Evolutionary conservation across 2,797 vertebrate species (phyloP).

Genomic region (Rhadinocentrus ornatus): DNA sequence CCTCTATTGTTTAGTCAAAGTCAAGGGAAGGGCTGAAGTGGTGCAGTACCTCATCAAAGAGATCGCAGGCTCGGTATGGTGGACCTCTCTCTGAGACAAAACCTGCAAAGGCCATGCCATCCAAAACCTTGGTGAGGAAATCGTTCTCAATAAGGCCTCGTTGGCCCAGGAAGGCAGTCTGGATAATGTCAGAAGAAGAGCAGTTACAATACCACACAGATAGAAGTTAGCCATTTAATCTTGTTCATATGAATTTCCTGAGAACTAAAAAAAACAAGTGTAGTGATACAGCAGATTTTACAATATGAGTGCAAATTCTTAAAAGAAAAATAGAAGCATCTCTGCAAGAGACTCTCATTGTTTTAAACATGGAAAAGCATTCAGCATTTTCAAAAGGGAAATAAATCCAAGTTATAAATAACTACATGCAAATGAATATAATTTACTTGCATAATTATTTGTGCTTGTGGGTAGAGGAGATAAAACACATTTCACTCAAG

Average conservation of each 20-base stretch:
- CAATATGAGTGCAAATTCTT: constrained; percentile 30
- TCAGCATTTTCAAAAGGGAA: constrained; percentile 34
- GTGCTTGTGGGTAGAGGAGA: constrained; percentile 56
- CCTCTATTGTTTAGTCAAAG: background rate
- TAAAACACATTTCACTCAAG: constrained; percentile 62
- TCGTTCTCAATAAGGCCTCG: constrained; percentile 97
- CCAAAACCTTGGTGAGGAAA: constrained; percentile 97
- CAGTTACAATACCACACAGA: constrained; percentile 60
- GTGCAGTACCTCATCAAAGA: constrained; percentile 94
- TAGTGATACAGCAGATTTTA: constrained; percentile 39
- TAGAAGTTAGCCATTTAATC: constrained; percentile 42
- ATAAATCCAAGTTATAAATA: constrained; percentile 57
- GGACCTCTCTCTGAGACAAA: constrained; percentile 98
- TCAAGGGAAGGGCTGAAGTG: background rate
- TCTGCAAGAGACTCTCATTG: constrained; percentile 37
- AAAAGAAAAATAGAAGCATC: constrained; percentile 18
- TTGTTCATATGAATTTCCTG: constrained; percentile 50
- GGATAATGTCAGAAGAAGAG: constrained; percentile 67
- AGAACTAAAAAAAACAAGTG: constrained; percentile 47
- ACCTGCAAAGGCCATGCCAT: constrained; percentile 98
- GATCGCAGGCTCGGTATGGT: constrained; percentile 95
- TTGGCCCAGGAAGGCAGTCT: constrained; percentile 97
- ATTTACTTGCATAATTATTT: constrained; percentile 68
- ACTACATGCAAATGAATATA: constrained; percentile 62
- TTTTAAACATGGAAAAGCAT: constrained; percentile 42